A percentile compares a stretch with the other conserved stretches of the same genome.
These are phyloP conservation scores for Tinea trinotella DNA, from an alignment of 2,888 invertebrate species.

Conservation along the genomic window DNA sequence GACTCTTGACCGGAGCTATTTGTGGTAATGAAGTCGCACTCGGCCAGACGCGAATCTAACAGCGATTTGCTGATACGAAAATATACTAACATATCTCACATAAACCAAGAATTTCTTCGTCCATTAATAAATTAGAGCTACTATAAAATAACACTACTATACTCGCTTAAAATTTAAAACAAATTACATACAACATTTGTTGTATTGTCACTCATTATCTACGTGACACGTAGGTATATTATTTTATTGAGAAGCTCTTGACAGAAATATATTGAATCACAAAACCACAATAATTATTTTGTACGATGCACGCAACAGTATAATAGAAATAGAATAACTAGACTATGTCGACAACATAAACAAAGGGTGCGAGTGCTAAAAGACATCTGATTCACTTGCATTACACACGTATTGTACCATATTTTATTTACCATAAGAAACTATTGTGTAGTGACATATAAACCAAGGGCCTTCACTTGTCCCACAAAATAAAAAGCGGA, in stretches of 20 bases:
- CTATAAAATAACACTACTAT: too few species aligned
- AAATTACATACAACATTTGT: too few species aligned
- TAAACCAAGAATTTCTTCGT: neutral
- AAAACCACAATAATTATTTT: too few species aligned
- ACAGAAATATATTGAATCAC: too few species aligned
- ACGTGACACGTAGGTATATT: neutral
- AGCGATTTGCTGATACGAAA: constrained; percentile 8
- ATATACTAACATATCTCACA: constrained; percentile 1
- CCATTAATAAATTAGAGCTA: neutral
- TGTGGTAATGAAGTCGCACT: constrained; percentile 9
- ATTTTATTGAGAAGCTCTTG: neutral
- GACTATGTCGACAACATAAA: constrained; percentile 3
- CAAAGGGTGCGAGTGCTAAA: neutral
- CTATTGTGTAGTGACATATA: neutral
- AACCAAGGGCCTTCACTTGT: neutral
- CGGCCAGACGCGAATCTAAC: constrained; percentile 17
- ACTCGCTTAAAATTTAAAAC: too few species aligned
- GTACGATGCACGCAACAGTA: constrained; percentile 2
- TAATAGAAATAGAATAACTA: neutral
- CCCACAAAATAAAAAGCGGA: constrained; percentile 12
- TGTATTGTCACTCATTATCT: neutral
- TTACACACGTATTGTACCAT: neutral
- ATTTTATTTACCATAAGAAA: neutral
- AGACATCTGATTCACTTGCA: neutral
- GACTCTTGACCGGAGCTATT: constrained; percentile 14